Base-by-base conservation (phyloP, 2,888 invertebrate genomes). In the Eurytoma adleriae region DNA sequence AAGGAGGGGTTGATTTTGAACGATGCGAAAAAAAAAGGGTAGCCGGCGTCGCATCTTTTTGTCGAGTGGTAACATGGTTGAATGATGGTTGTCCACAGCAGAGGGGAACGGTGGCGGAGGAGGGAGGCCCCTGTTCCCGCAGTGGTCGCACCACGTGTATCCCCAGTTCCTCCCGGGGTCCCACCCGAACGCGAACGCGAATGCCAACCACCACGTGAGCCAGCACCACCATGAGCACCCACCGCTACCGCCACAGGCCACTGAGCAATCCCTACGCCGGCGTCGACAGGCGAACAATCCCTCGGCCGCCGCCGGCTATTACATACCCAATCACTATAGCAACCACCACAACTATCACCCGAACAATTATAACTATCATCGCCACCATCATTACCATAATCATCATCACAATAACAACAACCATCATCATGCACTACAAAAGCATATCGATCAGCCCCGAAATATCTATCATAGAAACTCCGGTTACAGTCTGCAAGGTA, bases 91-190 rank as follows among this genome's bases (percentile, higher is more conserved):
- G 75, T 90, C 87, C 89, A 87, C 90, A 89, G 90, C 89, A 88
- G 90, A 90, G 88, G 90, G 90, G 83, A 90, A 87, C 86, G 89
- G 89, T 89, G 90, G 90, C 88, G 90, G 90, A 89, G 90, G 95
- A 91, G 94, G 95, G 89, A 94, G 96, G 91, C 97, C 97, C 88
- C 94, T 97, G 91, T 97, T 97, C 92, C 97, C 97, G 87, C 97
- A 97, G 93, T 97, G 97, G 97, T 97, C 97, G 88, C 97, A 97
- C 93, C 97, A 97, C 93, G 96, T 97, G 90, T 96, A 97, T 92
- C 97, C 97, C 88, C 97, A 97, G 93, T 97, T 97, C 93, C 94
- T 97, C 91, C 96, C 97, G 89, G 96, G 96, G 91, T 95, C 96
- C 92, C 96, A 96, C 93, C 96, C 96, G 88, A 94, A 94, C 91